Base-by-base conservation (phyloP, 2,888 invertebrate genomes). In the Helleia helle region DNA sequence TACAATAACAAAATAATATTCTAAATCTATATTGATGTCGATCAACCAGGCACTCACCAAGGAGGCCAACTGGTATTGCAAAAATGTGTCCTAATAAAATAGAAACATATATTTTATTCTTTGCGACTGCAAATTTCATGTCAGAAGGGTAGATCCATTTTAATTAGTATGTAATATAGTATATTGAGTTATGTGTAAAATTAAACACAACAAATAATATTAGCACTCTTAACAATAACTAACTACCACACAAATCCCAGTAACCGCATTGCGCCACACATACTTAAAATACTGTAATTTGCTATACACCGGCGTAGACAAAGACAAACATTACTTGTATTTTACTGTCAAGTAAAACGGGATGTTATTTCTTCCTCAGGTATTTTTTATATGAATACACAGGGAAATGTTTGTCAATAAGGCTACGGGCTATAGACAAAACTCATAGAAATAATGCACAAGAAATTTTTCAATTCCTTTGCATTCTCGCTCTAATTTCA, bases 21-120 rank as follows among this genome's bases (percentile, higher is more conserved):
- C 62, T 65, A 69, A 65, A 62, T 57, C 52, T 58, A 63, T n/a
- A n/a, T 61, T 55, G 49, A 55, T 47, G 38, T 31, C 41, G 39
- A 40, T 42, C 55, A 37, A 58, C 67, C 65, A 63, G 74, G 72
- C 77, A 83, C 84, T 84, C 83, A 84, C 84, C 83, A 81, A 66
- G 48, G 79, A 75, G 80, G 81, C 77, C 75, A 80, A 67, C 81
- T 81, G 81, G 77, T 74, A 74, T 79, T 80, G 79, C 72, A 80
- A 80, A 79, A 68, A 84, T 54, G 80, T 71, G 71, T 83, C 84
- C 84, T 83, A 76, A 71, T 72, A 55, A 66, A 75, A 77, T 71
- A 72, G 66, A 81, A 77, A 65, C 66, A 60, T 30, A n/a, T n/a
- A 36, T 25, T 26, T 29, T 52, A 56, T 53, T 59, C 58, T 62